These are phyloP conservation scores for Salvelinus sp. DNA, from an alignment of 2,113 vertebrate species.

Conservation along the genomic window DNA sequence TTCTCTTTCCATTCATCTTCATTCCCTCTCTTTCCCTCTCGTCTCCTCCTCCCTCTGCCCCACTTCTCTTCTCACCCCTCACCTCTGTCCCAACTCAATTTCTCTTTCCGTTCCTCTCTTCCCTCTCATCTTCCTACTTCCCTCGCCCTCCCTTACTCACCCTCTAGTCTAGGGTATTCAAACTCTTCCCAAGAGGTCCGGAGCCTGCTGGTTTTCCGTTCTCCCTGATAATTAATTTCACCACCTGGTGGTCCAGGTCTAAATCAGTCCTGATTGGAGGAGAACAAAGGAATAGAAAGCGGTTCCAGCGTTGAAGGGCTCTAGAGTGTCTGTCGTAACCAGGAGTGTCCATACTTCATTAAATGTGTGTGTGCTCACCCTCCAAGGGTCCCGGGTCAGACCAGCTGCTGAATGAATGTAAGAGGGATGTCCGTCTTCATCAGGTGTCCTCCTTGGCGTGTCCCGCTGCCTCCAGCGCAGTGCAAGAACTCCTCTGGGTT, in stretches of 20 bases:
- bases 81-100: background rate
- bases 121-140: background rate
- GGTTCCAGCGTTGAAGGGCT: no score
- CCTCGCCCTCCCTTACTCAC: constrained; percentile 5
- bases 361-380: constrained; percentile 72
- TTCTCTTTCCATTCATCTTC: background rate
- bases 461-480: constrained; percentile 93
- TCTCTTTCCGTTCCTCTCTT: background rate
- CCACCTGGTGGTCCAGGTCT: no score
- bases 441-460: constrained; percentile 97
- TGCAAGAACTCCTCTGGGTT: constrained; percentile 99
- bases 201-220: no score
- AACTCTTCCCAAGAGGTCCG: no score
- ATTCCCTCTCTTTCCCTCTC: background rate
- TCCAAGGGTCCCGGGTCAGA: constrained; percentile 96
- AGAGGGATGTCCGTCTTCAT: constrained; percentile 97
- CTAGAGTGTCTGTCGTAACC: no score
- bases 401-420: constrained; percentile 98
- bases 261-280: no score
- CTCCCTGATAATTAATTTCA: no score
- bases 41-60: background rate
- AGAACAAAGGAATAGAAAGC: no score
- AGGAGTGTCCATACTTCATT: no score
- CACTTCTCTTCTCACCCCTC: no score
- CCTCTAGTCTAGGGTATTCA: no score